These are phyloP conservation scores for Potorous gilbertii DNA, from an alignment of 2,797 vertebrate species.

Conservation along the genomic window DNA sequence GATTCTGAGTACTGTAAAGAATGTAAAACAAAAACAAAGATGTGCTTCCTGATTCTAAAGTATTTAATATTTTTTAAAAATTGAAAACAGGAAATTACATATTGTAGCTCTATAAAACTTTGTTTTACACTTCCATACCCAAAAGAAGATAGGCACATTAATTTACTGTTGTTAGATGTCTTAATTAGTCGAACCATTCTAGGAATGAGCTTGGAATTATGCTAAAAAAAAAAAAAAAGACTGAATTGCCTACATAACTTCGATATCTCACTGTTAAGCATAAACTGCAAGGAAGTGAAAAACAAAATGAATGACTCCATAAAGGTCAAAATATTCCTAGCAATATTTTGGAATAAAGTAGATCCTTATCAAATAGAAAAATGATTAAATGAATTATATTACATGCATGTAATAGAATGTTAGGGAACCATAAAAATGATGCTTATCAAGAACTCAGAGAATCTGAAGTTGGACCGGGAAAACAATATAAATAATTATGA, in stretches of 20 bases:
- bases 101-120: neutral
- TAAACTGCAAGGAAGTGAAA: neutral
- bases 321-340: neutral
- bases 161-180: neutral
- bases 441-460: neutral
- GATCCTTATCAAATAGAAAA: neutral
- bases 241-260: neutral
- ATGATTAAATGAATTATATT: neutral
- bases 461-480: neutral
- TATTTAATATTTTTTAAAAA: neutral
- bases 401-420: neutral
- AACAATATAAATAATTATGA: neutral
- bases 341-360: neutral
- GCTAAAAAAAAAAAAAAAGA: neutral
- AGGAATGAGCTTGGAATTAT: neutral
- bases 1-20: neutral
- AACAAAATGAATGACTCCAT: neutral
- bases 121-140: neutral
- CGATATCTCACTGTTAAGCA: neutral
- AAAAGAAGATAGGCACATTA: neutral
- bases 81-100: neutral
- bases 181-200: neutral
- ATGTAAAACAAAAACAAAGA: neutral
- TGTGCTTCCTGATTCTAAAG: constrained; percentile 3
- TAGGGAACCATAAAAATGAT: neutral